These are phyloP conservation scores for Antitype chi DNA, from an alignment of 2,888 invertebrate species.

Conservation along the genomic window DNA sequence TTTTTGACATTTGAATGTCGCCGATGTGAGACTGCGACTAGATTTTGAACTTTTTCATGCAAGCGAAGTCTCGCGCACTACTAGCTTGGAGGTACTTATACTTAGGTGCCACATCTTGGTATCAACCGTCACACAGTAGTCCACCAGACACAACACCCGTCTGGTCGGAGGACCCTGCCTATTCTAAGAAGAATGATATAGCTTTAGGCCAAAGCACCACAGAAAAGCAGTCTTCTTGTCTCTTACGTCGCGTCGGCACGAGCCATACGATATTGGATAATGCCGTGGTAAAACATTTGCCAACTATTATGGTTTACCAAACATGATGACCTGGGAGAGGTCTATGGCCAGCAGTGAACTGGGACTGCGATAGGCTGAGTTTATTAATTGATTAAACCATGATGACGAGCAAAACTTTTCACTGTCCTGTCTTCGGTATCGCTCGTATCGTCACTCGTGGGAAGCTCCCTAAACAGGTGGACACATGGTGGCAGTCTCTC, in stretches of 20 bases:
- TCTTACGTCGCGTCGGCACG: neutral
- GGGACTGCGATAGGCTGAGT: neutral
- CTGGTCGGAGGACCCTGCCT: neutral
- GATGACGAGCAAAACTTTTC: neutral
- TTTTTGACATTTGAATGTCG: no score
- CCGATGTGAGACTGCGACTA: no score
- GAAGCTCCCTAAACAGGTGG: neutral
- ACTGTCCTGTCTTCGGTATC: neutral
- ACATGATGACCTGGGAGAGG: neutral
- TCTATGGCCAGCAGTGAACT: neutral
- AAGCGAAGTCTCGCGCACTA: neutral
- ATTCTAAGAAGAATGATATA: neutral
- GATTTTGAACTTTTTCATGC: neutral
- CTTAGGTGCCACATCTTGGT: no score
- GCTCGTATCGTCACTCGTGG: neutral
- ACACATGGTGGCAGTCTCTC: neutral
- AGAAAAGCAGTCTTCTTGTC: neutral
- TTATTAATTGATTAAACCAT: neutral
- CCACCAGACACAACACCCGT: neutral
- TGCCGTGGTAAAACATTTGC: neutral
- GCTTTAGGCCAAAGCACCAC: neutral
- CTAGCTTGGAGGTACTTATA: neutral
- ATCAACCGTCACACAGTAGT: neutral
- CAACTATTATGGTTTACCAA: neutral
- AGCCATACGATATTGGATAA: neutral